Evolutionary conservation across 2,113 vertebrate genomes (phyloP).

Genomic region (Tautogolabrus adspersus): DNA sequence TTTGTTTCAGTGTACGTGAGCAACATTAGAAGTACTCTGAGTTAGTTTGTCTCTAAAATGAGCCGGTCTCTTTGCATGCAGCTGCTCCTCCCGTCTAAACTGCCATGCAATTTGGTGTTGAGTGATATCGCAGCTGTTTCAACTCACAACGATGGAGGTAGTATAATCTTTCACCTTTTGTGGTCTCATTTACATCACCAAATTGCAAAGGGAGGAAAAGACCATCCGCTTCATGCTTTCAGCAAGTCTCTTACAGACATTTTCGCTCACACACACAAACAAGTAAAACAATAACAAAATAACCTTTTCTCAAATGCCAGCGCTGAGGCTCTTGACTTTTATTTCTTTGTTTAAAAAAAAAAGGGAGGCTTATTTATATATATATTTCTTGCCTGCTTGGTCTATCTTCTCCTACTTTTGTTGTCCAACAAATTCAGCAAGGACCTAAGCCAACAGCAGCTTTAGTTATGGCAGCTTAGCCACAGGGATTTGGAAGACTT

Average conservation of each 20-base stretch:
- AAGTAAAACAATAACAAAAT: slow-evolving; percentile 61
- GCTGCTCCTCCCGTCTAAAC: slow-evolving; percentile 25
- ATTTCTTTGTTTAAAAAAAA: slow-evolving; percentile 40
- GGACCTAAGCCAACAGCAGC: slow-evolving; percentile 55
- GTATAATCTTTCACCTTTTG: slow-evolving; percentile 32
- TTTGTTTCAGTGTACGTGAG: neutral
- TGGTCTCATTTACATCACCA: slow-evolving; percentile 51
- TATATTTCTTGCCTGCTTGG: slow-evolving; percentile 22
- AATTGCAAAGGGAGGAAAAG: slow-evolving; percentile 52
- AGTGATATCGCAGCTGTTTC: slow-evolving; percentile 53
- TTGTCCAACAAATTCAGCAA: slow-evolving; percentile 61
- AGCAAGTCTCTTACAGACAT: slow-evolving; percentile 20
- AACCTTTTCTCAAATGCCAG: slow-evolving; percentile 75
- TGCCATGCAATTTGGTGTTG: slow-evolving; percentile 35
- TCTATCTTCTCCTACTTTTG: slow-evolving; percentile 51
- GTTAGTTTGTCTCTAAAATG: slow-evolving; percentile 10
- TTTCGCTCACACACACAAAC: neutral
- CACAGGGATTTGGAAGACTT: slow-evolving; percentile 62
- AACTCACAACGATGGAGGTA: slow-evolving; percentile 10
- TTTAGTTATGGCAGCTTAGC: slow-evolving; percentile 77
- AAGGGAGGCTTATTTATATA: slow-evolving; percentile 41
- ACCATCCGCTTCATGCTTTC: slow-evolving; percentile 26
- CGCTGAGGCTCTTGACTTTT: slow-evolving; percentile 54
- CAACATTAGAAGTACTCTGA: neutral
- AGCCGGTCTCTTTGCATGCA: slow-evolving; percentile 32